These are phyloP conservation scores for Noturus placidus DNA, from an alignment of 2,113 vertebrate genomes.

Conservation along the genomic window DNA sequence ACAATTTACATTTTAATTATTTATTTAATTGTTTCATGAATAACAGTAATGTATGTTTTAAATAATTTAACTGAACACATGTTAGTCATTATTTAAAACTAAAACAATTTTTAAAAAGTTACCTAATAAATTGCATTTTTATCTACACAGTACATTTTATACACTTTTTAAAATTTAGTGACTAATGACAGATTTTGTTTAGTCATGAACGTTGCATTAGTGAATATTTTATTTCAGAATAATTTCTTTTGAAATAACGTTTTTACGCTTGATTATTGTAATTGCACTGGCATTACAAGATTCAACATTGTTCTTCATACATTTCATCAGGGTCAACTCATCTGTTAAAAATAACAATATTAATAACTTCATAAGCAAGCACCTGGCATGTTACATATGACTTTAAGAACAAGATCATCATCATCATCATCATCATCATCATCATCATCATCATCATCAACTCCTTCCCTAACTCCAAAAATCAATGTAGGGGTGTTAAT, in stretches of 20 bases:
- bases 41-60: not conserved
- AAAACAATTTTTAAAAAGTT: not conserved
- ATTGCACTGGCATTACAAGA: not conserved
- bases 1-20: no score
- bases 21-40: no score
- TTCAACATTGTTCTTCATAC: not conserved
- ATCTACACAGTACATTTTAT: not conserved
- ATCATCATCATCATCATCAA: not conserved
- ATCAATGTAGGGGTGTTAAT: not conserved
- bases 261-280: not conserved
- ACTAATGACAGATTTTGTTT: not conserved
- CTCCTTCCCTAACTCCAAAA: not conserved
- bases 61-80: no score
- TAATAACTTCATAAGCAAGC: no score
- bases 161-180: not conserved
- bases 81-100: not conserved
- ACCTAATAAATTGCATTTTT: no score
- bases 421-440: not conserved
- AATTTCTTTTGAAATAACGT: not conserved
- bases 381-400: not conserved
- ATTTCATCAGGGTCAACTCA: not conserved
- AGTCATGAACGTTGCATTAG: not conserved
- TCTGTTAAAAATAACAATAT: no score
- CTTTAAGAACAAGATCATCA: not conserved
- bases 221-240: not conserved